A percentile compares a stretch with the other conserved stretches of the same genome.
Conservation (phyloP, 2,797 vertebrate genomes). For the Alfaro cultratus region DNA sequence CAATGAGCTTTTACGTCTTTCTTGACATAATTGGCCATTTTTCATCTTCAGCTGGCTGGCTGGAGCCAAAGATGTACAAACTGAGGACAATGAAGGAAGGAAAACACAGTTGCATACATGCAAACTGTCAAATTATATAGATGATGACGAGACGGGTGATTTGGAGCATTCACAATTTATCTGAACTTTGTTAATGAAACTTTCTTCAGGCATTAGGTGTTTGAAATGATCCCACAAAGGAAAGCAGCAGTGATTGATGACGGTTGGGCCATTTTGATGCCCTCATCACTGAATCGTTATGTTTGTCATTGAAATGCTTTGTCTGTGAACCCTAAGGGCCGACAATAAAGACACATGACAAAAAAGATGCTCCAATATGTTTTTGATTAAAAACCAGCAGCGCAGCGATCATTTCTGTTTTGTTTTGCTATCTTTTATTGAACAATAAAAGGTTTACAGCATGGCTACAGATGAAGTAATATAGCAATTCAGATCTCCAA, state of each 20-base stretch:
- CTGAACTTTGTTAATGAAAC: conserved; percentile 2
- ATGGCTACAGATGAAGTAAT: not conserved
- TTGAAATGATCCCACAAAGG: conserved; percentile 17
- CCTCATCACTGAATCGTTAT: conserved; percentile 19
- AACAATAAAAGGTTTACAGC: not conserved
- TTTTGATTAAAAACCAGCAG: not conserved
- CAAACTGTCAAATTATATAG: conserved; percentile 26
- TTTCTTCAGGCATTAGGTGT: conserved; percentile 9
- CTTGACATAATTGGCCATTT: conserved; percentile 56
- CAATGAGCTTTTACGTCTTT: conserved; percentile 21
- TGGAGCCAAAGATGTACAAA: conserved; percentile 44
- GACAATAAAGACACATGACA: not conserved
- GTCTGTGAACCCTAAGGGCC: not conserved
- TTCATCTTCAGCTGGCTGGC: conserved; percentile 54
- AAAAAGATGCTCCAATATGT: not conserved
- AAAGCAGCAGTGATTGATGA: conserved; percentile 39
- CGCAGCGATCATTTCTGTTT: not conserved
- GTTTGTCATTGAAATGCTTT: conserved; percentile 42
- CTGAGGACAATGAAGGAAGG: not conserved
- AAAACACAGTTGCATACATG: not conserved
- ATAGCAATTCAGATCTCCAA: not conserved
- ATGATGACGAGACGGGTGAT: conserved; percentile 26
- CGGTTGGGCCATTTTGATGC: conserved; percentile 5
- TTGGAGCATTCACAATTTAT: conserved; percentile 14
- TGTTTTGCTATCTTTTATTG: not conserved